phyloP scores from a whole-genome alignment of 2,113 vertebrate genomes.

The Microtus pennsylvanicus region DNA sequence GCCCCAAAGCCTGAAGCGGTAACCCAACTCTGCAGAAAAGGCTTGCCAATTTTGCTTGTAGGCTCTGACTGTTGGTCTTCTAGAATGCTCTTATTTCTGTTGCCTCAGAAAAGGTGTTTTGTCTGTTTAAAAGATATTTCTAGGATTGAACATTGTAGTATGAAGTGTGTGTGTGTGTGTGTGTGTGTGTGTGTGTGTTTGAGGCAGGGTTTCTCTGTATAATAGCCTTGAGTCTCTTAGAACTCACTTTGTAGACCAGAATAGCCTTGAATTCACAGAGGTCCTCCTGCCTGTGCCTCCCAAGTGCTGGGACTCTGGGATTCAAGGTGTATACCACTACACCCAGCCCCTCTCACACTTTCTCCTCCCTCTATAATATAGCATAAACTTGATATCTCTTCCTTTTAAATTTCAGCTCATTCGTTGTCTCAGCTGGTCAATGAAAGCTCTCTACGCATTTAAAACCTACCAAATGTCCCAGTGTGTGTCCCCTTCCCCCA shows the following conservation, averaged over 20 bases:
- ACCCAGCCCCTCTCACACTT: not conserved
- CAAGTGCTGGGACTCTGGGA: not conserved
- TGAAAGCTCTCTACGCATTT: slow-evolving; percentile 39
- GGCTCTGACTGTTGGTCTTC: not conserved
- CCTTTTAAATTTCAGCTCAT: not conserved
- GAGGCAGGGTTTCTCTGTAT: no score
- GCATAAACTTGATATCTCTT: not conserved
- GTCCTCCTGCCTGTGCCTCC: not conserved
- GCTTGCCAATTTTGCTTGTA: not conserved
- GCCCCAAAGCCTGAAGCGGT: not conserved
- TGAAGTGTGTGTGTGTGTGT: no score
- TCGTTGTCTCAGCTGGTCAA: not conserved
- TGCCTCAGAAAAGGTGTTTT: not conserved
- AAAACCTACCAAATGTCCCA: not conserved
- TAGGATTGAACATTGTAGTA: not conserved
- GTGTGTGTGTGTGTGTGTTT: no score
- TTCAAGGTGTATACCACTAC: not conserved
- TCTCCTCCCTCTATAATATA: not conserved
- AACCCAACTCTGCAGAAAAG: not conserved
- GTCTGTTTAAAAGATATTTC: not conserved
- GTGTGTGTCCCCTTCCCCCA: not conserved
- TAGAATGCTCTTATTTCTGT: slow-evolving; percentile 15
- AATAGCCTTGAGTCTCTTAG: no score
- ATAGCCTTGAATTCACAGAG: not conserved
- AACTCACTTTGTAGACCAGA: not conserved